These are phyloP conservation scores for Chironomus tepperi DNA, from an alignment of 1,140 invertebrate genomes.

Conservation along the genomic window DNA sequence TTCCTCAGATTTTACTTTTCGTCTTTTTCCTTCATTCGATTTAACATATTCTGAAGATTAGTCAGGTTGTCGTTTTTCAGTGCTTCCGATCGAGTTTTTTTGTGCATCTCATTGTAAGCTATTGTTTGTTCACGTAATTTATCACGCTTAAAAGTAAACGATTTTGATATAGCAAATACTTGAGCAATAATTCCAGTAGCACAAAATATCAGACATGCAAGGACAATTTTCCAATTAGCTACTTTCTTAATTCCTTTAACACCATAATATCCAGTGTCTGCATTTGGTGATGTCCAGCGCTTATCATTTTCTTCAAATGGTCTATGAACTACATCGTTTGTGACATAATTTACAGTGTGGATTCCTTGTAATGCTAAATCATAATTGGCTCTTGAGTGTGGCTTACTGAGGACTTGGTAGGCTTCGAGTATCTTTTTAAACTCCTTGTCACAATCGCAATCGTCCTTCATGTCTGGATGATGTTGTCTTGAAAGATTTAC, in stretches of 20 bases:
- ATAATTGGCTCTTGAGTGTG: conserved; percentile 45
- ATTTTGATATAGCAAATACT: conserved; percentile 45
- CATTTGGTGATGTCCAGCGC: conserved; percentile 32
- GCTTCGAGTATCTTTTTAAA: conserved; percentile 57
- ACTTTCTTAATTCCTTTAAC: conserved; percentile 46
- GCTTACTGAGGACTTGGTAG: conserved; percentile 50
- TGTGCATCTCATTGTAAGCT: conserved; percentile 41
- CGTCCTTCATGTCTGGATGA: conserved; percentile 53
- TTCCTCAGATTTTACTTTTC: too few relatives aligned
- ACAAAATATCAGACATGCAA: conserved; percentile 44
- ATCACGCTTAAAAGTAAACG: conserved; percentile 41
- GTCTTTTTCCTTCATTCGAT: background rate
- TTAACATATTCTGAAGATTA: background rate
- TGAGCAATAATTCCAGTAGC: conserved; percentile 46
- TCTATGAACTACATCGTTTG: conserved; percentile 32
- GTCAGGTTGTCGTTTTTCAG: conserved; percentile 42
- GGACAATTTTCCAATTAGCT: conserved; percentile 47
- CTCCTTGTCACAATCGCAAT: conserved; percentile 39
- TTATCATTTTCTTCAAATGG: conserved; percentile 34
- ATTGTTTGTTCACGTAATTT: conserved; percentile 41
- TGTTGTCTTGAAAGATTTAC: conserved; percentile 49
- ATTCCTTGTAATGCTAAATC: conserved; percentile 36
- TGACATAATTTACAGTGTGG: conserved; percentile 23
- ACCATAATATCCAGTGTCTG: conserved; percentile 47
- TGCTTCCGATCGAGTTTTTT: conserved; percentile 41